Evolutionary conservation across 2,888 invertebrate genomes (phyloP).

Genomic region (Galeopsomyia nigrocyanea): DNA sequence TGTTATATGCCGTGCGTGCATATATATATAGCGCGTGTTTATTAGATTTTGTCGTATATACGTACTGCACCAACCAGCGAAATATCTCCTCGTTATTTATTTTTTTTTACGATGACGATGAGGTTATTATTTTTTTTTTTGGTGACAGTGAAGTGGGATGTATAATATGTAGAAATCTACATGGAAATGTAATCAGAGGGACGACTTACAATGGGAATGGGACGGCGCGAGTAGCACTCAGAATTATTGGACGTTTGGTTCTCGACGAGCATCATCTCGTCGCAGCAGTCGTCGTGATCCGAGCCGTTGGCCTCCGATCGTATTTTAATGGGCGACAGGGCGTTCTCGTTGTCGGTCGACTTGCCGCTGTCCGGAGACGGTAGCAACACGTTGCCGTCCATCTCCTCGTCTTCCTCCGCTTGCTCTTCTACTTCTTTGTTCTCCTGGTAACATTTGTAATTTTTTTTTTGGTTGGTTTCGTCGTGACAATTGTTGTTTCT

Average conservation of each 20-base stretch:
- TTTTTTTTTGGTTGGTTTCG: no score
- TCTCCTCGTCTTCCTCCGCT: conserved; percentile 66
- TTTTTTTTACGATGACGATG: no score
- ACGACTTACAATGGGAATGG: conserved; percentile 71
- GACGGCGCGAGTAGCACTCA: conserved; percentile 72
- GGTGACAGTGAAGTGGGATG: no score
- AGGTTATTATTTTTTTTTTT: no score
- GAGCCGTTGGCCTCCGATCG: conserved; percentile 63
- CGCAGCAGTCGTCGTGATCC: conserved; percentile 70
- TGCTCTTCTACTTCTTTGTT: conserved; percentile 63
- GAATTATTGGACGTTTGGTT: conserved; percentile 62
- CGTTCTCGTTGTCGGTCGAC: conserved; percentile 71
- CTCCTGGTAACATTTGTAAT: conserved; percentile 51
- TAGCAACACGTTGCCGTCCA: conserved; percentile 70
- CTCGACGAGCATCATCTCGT: conserved; percentile 71
- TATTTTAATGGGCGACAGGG: conserved; percentile 65
- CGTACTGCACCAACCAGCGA: no score
- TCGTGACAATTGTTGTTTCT: no score
- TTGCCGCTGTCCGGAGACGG: conserved; percentile 72
- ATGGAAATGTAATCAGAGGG: no score
- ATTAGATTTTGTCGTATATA: no score
- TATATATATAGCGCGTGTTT: no score
- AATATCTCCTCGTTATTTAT: no score
- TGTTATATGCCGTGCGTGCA: no score
- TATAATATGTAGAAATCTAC: no score